phyloP scores from a whole-genome alignment of 1,140 invertebrate genomes.

The Diploscapter pachys region DNA sequence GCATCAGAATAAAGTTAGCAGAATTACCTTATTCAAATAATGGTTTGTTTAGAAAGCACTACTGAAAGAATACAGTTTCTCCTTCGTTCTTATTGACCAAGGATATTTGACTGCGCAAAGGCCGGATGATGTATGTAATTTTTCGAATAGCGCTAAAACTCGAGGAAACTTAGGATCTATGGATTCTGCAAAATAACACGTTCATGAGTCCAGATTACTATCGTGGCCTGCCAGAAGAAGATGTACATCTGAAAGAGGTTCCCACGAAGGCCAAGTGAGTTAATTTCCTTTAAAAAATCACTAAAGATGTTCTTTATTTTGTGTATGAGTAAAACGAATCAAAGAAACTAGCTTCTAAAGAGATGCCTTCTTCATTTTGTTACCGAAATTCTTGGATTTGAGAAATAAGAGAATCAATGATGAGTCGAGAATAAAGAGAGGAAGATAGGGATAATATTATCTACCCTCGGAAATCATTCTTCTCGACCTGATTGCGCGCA shows the following conservation, averaged over 20 bases:
- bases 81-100: slow-evolving; percentile 33
- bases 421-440: no score
- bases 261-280: slow-evolving; percentile 24
- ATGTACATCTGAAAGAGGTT: slow-evolving; percentile 17
- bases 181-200: slow-evolving; percentile 34
- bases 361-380: no score
- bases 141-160: no score
- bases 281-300: neutral
- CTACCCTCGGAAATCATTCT: no score
- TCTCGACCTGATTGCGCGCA: no score
- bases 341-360: no score
- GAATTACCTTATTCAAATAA: neutral
- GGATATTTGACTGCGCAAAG: slow-evolving; percentile 20
- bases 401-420: no score
- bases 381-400: no score
- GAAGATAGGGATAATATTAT: no score
- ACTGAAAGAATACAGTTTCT: slow-evolving; percentile 23
- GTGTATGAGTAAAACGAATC: no score
- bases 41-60: slow-evolving; percentile 13
- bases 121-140: neutral
- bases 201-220: slow-evolving; percentile 29
- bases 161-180: slow-evolving; percentile 1
- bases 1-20: neutral
- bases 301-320: no score
- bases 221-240: slow-evolving; percentile 18